phyloP scores from a whole-genome alignment of 2,888 invertebrate species.

The Papilio elwesi region DNA sequence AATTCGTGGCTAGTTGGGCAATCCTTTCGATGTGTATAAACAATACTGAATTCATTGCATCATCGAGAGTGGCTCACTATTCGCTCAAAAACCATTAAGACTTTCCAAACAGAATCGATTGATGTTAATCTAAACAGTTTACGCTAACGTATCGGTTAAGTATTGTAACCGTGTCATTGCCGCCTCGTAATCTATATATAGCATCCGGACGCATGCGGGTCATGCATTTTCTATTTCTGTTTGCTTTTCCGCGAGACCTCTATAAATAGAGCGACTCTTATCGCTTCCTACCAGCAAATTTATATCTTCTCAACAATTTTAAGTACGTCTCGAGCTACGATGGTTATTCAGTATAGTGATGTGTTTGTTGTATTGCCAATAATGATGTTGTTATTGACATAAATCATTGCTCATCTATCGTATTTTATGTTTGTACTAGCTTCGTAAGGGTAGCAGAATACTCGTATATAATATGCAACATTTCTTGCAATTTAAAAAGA shows the following conservation, averaged over 20 bases:
- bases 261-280: constrained; percentile 35
- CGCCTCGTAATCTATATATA: constrained; percentile 48
- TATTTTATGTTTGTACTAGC: no score
- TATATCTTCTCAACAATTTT: constrained; percentile 10
- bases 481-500: no score
- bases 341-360: constrained; percentile 3
- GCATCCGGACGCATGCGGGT: constrained; percentile 48
- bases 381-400: neutral
- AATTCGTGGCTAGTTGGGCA: neutral
- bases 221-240: constrained; percentile 42
- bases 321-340: neutral
- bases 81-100: neutral
- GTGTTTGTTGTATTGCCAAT: neutral
- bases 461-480: no score
- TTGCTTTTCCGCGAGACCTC: constrained; percentile 36
- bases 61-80: constrained; percentile 12
- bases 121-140: constrained; percentile 36
- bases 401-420: neutral
- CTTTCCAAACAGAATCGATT: constrained; percentile 31
- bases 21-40: neutral
- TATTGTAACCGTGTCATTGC: constrained; percentile 50
- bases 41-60: constrained; percentile 7
- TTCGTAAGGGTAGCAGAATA: no score
- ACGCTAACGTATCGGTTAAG: constrained; percentile 21
- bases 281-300: constrained; percentile 20